Conservation (phyloP, 2,888 invertebrate species). For the Steinernema scapterisci region DNA sequence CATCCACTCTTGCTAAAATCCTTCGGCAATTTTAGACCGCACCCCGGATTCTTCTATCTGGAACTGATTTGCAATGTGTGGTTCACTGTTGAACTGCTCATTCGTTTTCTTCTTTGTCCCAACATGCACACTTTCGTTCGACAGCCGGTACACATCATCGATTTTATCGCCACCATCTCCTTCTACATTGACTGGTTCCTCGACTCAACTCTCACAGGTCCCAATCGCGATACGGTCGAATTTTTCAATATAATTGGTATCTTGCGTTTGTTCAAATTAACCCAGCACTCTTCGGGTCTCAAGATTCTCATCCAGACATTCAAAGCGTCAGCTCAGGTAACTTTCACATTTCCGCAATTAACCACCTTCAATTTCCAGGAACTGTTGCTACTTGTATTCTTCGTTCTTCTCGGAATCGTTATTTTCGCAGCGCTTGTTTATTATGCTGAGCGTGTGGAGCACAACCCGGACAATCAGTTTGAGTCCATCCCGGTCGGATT, state of each 20-base stretch:
- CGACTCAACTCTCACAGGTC: constrained; percentile 30
- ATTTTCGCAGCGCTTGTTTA: constrained; percentile 93
- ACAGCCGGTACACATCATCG: constrained; percentile 93
- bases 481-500: constrained; percentile 63
- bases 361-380: constrained; percentile 73
- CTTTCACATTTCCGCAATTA: no score
- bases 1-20: no score
- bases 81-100: constrained; percentile 86
- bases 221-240: constrained; percentile 61
- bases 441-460: constrained; percentile 81
- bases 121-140: constrained; percentile 68
- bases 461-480: constrained; percentile 64
- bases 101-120: constrained; percentile 78
- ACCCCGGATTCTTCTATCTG: constrained; percentile 82
- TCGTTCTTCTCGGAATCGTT: constrained; percentile 86
- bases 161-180: constrained; percentile 96
- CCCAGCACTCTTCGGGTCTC: constrained; percentile 72
- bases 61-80: constrained; percentile 91
- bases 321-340: constrained; percentile 58
- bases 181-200: constrained; percentile 84
- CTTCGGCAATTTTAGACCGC: constrained; percentile 40
- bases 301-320: constrained; percentile 92
- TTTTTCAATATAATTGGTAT: constrained; percentile 69
- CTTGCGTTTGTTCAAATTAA: constrained; percentile 70
- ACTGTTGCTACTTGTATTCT: constrained; percentile 86